A percentile compares a stretch with the other conserved stretches of the same genome.
These are phyloP conservation scores for Plebejus melissa DNA, from an alignment of 2,888 invertebrate species.

Conservation along the genomic window DNA sequence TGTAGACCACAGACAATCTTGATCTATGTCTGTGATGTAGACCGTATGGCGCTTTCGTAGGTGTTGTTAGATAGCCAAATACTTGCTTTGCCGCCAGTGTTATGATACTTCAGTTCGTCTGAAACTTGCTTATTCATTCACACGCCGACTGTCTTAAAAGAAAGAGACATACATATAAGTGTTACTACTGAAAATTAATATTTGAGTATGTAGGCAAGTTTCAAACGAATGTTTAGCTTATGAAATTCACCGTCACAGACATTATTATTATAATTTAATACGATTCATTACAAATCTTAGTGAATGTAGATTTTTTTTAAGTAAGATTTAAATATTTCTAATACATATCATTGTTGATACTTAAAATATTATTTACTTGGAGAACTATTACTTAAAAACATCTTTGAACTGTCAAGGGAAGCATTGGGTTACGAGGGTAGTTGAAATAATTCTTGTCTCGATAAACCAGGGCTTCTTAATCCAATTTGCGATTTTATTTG, in stretches of 20 bases:
- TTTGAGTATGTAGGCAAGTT: not conserved
- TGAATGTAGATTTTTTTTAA: constrained; percentile 2
- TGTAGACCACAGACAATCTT: no score
- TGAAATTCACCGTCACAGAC: not conserved
- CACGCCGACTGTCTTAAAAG: not conserved
- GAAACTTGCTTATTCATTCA: not conserved
- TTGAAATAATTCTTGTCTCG: constrained; percentile 9
- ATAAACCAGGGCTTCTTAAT: not conserved
- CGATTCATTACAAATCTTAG: constrained; percentile 7
- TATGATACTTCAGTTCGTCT: not conserved
- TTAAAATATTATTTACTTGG: constrained; percentile 10
- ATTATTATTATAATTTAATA: not conserved
- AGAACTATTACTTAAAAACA: not conserved
- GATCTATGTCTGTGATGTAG: not conserved
- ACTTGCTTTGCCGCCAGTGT: not conserved
- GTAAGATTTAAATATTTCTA: constrained; percentile 12
- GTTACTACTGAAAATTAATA: not conserved
- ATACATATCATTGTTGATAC: constrained; percentile 25
- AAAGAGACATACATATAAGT: not conserved
- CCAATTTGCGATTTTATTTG: not conserved
- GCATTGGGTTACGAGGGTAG: constrained; percentile 6
- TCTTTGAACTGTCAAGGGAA: not conserved
- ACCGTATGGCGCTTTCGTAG: not conserved
- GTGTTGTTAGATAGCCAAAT: not conserved
- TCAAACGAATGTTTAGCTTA: not conserved